Conservation (phyloP, 2,888 invertebrate species). For the Philaethria dido region DNA sequence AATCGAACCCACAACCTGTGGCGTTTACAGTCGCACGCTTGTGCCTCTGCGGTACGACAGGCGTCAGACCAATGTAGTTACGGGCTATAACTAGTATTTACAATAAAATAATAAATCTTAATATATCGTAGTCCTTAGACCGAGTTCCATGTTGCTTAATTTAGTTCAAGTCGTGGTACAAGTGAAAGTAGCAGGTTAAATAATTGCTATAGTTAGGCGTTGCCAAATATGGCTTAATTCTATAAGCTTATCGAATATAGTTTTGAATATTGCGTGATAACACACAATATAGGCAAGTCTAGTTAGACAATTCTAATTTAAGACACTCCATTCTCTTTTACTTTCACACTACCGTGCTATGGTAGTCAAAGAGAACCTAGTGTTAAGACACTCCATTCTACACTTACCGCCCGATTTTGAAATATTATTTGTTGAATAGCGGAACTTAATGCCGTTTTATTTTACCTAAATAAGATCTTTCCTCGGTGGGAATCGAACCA, state of each 20-base stretch:
- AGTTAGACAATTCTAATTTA: not conserved
- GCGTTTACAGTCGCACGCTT: no score
- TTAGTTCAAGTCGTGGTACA: slow-evolving; percentile 24
- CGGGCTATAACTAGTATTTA: not conserved
- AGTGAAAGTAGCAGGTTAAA: slow-evolving; percentile 37
- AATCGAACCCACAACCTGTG: no score
- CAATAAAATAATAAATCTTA: not conserved
- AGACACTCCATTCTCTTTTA: not conserved
- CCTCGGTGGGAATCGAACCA: no score
- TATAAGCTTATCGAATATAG: slow-evolving; percentile 8
- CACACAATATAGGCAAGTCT: not conserved
- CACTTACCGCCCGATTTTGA: no score
- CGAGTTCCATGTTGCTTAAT: slow-evolving; percentile 31
- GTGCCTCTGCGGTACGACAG: no score
- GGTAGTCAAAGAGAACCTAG: no score
- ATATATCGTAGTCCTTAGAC: not conserved
- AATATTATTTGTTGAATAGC: no score
- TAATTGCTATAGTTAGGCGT: slow-evolving; percentile 32
- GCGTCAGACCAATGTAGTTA: no score
- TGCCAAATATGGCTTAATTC: slow-evolving; percentile 32
- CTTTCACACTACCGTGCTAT: no score
- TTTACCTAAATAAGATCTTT: no score
- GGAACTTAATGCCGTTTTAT: no score
- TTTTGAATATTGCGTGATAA: slow-evolving; percentile 23
- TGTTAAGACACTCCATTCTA: no score